Evolutionary conservation across 2,888 invertebrate species (phyloP).

Genomic region (Homarus gammarus): DNA sequence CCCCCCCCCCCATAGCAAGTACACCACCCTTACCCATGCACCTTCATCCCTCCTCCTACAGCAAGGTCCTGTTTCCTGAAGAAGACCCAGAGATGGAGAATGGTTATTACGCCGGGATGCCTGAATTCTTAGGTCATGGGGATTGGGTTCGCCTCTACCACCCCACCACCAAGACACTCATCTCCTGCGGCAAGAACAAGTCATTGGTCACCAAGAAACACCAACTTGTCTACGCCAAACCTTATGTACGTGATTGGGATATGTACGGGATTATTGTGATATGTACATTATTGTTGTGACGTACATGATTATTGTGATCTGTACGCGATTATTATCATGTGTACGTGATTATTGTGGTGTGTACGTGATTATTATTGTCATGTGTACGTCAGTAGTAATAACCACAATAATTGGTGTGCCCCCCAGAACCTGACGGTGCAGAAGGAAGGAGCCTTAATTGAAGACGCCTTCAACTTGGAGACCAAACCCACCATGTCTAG

Average conservation of each 20-base stretch:
- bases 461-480: background rate
- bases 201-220: slow-evolving; percentile 61
- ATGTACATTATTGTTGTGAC: no score
- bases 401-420: no score
- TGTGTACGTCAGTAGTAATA: background rate
- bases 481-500: background rate
- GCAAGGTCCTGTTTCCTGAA: slow-evolving; percentile 77
- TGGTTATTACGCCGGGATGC: slow-evolving; percentile 56
- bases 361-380: no score
- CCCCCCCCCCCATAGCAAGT: background rate
- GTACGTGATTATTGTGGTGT: no score
- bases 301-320: no score
- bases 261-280: no score
- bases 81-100: slow-evolving; percentile 78
- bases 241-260: background rate
- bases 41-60: slow-evolving; percentile 74
- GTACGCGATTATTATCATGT: no score
- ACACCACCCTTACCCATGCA: background rate
- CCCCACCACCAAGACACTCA: slow-evolving; percentile 88
- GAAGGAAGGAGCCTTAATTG: background rate
- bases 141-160: slow-evolving; percentile 94
- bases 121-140: slow-evolving; percentile 86
- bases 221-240: slow-evolving; percentile 55
- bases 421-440: background rate
- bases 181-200: slow-evolving; percentile 79